Base-by-base conservation (phyloP, 2,888 invertebrate species). In the Drosophila dives region DNA sequence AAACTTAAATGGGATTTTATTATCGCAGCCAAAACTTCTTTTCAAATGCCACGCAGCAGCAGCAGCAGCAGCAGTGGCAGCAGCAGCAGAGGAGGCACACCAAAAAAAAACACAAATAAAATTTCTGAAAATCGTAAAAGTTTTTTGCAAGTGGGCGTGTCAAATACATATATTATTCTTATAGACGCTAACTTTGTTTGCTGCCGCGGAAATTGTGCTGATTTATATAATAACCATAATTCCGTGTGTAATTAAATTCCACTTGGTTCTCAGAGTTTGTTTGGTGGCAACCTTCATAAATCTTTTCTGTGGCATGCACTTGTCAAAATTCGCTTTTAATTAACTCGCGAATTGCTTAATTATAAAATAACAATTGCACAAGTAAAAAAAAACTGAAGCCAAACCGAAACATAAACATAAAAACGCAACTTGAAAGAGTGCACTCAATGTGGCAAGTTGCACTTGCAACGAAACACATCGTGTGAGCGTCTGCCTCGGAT, bases 1-100 rank as follows among this genome's bases (percentile, higher is more conserved):
- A 82, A 86, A 86, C 86, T 86, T 86, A 87, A 86, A 86, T 86
- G 89, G 85, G 86, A 86, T 86, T 86, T 86, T 86, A 89, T 89
- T 86, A 86, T 86, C 86, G 86, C 71, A 78, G 89, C 77, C 83
- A 85, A 84, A 86, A 89, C 84, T 89, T 89, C 77, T 72, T 80
- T 77, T 83, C 65, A 79, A 76, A 79, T 71, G 71, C 64, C 59
- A 71, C 63, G 60, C 75, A 54, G 71, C 55, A 54, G 49, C 45
- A 20, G 49, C 38, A 56, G 56, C 33, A 2, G 38, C 32, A 32
- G 42, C 55, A 53, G 17, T 38, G 38, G 50, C 32, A 59, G 40
- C 32, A 59, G 40, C 32, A 2, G 42, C 17, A 29, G 15, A 23
- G 11, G 42, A 34, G 38, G 48, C 56, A 40, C n/a, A 20, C 20